These are phyloP conservation scores for Procambarus virginalis DNA, from an alignment of 1,140 invertebrate species.

Conservation along the genomic window DNA sequence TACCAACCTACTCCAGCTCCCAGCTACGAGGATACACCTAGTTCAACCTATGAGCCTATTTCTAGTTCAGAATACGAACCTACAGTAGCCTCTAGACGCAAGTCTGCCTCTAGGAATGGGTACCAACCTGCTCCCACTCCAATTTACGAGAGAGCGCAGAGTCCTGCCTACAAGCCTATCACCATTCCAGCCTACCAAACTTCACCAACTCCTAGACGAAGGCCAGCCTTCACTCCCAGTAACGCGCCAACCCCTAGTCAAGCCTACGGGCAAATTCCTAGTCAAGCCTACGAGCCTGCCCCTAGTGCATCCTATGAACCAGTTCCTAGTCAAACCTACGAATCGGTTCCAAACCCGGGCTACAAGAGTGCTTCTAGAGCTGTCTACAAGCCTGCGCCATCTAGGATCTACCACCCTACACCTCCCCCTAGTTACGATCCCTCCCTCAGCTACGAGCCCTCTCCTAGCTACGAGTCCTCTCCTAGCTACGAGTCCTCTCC, in stretches of 20 bases:
- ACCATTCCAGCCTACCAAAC: too few relatives aligned
- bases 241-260: neutral
- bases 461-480: neutral
- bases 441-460: neutral
- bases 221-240: neutral
- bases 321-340: neutral
- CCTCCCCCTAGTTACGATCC: neutral
- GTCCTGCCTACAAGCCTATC: neutral
- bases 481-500: neutral
- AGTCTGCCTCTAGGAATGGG: neutral
- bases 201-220: neutral
- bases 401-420: neutral
- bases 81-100: neutral
- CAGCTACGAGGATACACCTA: neutral
- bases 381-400: neutral
- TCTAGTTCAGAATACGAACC: neutral
- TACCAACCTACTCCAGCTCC: neutral
- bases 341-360: neutral
- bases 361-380: neutral
- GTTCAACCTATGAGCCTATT: neutral
- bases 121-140: neutral
- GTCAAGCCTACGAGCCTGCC: neutral
- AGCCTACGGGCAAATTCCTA: neutral
- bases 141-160: neutral
- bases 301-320: neutral